Base-by-base conservation (phyloP, 2,113 vertebrate species). In the Upupa epops region DNA sequence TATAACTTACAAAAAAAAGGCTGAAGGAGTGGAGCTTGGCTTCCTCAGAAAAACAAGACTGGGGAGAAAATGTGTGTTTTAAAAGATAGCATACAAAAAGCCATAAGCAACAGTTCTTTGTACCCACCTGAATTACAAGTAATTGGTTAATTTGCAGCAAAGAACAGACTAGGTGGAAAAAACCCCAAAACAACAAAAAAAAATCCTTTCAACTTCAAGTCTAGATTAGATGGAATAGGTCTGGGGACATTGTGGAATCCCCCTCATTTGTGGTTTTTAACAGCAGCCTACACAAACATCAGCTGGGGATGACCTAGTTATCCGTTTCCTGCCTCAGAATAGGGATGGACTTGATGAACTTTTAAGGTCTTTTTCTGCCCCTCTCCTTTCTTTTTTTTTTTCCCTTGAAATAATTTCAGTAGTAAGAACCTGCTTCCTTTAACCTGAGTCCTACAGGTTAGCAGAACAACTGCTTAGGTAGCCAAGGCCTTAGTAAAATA, bases 251-350 rank as follows among this genome's bases (percentile, higher is more conserved):
- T 93, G 68, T 91, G 48, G 95, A 91, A 95, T 94, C 71, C 63
- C 82, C 63, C 87, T 89, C 66, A 83, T 89, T 91, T 95, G 85
- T 85, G 75, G 15, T 70, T 95, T 95, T 92, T 85, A 90, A 87
- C 59, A 91, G 82, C 82, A 94, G 81, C 87, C 89, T 89, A 76
- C 68, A 91, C 63, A 96, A 95, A 93, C 94, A 93, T 95, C 86
- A 93, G 66, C 72, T 81, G 84, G 66, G 63, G 71, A 69, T 92
- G 93, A 93, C 93, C 94, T 93, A 96, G 77, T 96, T 94, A 92
- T 81, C 89, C 93, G 87, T 78, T 94, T 96, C 89, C 93, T 89
- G 84, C 77, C 69, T 84, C 77, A 82, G 86, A 89, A 90, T 21
- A 81, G 70, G 81, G 77, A 78, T 34, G 70, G 63, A 83, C 82